These are phyloP conservation scores for Drosophila willistoni DNA, from an alignment of 1,140 invertebrate species.

Conservation along the genomic window DNA sequence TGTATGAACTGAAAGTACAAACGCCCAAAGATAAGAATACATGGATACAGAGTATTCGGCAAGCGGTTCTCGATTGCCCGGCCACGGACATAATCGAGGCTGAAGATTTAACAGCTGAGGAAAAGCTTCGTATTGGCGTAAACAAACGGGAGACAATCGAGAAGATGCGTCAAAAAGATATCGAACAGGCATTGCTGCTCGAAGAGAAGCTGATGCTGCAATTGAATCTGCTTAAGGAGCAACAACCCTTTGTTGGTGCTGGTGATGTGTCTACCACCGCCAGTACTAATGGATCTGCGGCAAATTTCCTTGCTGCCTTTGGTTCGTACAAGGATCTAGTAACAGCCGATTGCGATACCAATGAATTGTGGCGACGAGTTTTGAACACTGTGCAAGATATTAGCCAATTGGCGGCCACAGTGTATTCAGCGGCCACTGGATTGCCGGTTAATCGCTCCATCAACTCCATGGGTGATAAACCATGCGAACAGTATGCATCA, in stretches of 20 bases:
- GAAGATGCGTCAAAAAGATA: constrained; percentile 92
- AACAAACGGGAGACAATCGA: constrained; percentile 88
- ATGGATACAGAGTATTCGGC: constrained; percentile 94
- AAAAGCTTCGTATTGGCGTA: constrained; percentile 88
- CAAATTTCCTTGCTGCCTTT: constrained; percentile 78
- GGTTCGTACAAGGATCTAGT: constrained; percentile 86
- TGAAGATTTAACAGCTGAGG: constrained; percentile 87
- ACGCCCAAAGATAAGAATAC: constrained; percentile 93
- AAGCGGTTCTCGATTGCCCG: constrained; percentile 89
- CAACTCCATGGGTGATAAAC: constrained; percentile 95
- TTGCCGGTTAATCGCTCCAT: constrained; percentile 91
- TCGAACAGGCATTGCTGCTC: constrained; percentile 91
- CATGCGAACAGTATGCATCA: constrained; percentile 91
- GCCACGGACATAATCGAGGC: constrained; percentile 86
- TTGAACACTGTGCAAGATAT: constrained; percentile 87
- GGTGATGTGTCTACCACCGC: constrained; percentile 21
- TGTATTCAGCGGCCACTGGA: constrained; percentile 89
- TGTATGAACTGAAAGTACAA: constrained; percentile 96
- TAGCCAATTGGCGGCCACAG: constrained; percentile 88
- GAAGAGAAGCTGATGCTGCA: constrained; percentile 95
- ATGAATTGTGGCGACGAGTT: constrained; percentile 88
- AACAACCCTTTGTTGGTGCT: constrained; percentile 56
- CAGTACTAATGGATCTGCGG: constrained; percentile 56
- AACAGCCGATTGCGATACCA: constrained; percentile 86
- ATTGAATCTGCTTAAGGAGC: constrained; percentile 88